phyloP scores from a whole-genome alignment of 2,113 vertebrate species.

The Chloebia gouldiae region DNA sequence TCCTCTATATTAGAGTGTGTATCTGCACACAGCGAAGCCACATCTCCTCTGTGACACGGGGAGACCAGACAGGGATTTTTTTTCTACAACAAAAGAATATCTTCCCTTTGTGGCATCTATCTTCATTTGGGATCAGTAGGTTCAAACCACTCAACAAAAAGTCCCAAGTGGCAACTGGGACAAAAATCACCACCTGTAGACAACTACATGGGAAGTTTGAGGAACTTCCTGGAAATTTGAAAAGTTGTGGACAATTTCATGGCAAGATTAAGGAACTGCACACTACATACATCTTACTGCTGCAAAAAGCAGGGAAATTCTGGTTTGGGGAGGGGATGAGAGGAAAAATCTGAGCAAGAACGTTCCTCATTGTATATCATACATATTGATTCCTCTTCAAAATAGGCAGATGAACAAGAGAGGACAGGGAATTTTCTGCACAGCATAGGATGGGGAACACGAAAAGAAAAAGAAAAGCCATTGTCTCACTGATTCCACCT shows the following conservation, averaged over 20 bases:
- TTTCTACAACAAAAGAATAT: accelerated
- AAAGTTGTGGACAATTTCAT: neutral
- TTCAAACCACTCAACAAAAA: neutral
- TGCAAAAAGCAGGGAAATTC: neutral
- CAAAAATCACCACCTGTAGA: neutral
- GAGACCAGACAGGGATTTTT: neutral
- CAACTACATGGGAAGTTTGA: neutral
- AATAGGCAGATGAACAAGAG: neutral
- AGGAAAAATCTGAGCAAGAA: neutral
- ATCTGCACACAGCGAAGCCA: neutral
- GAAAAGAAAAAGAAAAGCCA: neutral
- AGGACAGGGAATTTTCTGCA: neutral
- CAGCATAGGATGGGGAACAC: neutral
- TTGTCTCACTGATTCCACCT: neutral
- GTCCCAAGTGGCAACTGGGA: accelerated
- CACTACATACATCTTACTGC: neutral
- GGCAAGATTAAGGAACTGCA: neutral
- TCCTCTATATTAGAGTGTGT: accelerated
- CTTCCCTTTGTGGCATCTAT: neutral
- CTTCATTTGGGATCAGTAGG: neutral
- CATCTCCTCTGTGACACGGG: neutral
- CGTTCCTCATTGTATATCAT: neutral
- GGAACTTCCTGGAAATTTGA: neutral
- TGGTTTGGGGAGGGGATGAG: neutral
- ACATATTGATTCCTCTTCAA: neutral